phyloP scores from a whole-genome alignment of 2,888 invertebrate species.

The Chymomyza caudatula region DNA sequence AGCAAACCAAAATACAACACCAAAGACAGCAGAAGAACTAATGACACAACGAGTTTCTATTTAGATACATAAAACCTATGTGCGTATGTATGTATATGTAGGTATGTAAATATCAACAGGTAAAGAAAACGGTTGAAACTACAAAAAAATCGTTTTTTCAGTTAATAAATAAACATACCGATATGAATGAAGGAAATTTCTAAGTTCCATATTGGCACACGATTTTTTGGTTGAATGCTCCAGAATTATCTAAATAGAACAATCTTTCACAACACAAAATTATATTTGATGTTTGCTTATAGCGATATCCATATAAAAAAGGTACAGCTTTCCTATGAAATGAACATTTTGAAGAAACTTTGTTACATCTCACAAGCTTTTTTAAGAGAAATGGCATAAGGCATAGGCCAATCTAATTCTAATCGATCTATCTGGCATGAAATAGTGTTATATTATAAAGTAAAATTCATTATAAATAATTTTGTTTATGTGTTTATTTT shows the following conservation, averaged over 20 bases:
- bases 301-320: too few relatives aligned
- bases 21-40: conserved; percentile 36
- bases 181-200: neutral
- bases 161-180: conserved; percentile 29
- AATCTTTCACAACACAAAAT: neutral
- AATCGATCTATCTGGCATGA: too few relatives aligned
- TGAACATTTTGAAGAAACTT: too few relatives aligned
- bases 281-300: too few relatives aligned
- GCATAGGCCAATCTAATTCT: too few relatives aligned
- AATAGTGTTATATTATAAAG: too few relatives aligned
- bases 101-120: conserved; percentile 68
- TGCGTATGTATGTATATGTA: neutral
- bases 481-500: too few relatives aligned
- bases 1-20: conserved; percentile 25
- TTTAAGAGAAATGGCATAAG: too few relatives aligned
- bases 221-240: neutral
- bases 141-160: conserved; percentile 38
- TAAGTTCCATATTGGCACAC: neutral
- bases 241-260: neutral
- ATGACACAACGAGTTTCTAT: conserved; percentile 69
- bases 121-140: conserved; percentile 33
- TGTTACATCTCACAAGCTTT: too few relatives aligned
- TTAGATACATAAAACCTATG: conserved; percentile 41
- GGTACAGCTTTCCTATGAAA: too few relatives aligned
- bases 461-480: too few relatives aligned